These are phyloP conservation scores for Drosophila nr. perissopoda DNA, from an alignment of 2,888 invertebrate species.

Conservation along the genomic window DNA sequence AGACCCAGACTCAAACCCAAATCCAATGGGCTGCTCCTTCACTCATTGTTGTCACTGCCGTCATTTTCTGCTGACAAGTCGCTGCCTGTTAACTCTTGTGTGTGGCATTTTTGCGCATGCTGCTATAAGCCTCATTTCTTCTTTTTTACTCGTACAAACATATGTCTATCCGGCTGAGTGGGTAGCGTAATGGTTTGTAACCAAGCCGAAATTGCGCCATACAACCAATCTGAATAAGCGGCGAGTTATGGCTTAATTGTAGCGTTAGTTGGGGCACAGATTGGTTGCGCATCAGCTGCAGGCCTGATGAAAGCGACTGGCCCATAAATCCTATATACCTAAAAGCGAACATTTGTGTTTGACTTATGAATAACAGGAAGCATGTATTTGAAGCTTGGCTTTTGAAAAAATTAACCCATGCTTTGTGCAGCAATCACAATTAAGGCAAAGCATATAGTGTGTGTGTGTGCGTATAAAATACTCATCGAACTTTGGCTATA, in stretches of 20 bases:
- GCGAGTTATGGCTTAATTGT: slow-evolving; percentile 72
- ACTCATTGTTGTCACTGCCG: not conserved
- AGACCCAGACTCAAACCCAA: not conserved
- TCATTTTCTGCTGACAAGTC: slow-evolving; percentile 49
- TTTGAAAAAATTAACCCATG: not conserved
- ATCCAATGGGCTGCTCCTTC: slow-evolving; percentile 14
- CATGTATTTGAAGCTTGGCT: not conserved
- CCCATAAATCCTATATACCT: not conserved
- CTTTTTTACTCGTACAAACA: slow-evolving; percentile 4
- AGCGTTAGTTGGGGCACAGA: slow-evolving; percentile 27
- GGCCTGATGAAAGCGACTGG: not conserved
- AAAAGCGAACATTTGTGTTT: not conserved
- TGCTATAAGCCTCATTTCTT: slow-evolving; percentile 64
- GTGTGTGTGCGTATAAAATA: not conserved
- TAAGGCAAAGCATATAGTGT: not conserved
- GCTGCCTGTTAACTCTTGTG: slow-evolving; percentile 48
- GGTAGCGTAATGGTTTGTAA: slow-evolving; percentile 67
- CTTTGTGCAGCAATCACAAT: not conserved
- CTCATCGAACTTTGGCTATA: not conserved
- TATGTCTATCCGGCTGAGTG: slow-evolving; percentile 37
- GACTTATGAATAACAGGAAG: slow-evolving; percentile 1
- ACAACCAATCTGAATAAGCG: slow-evolving; percentile 37
- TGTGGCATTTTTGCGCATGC: slow-evolving; percentile 60
- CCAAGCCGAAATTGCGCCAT: slow-evolving; percentile 58
- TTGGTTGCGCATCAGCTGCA: slow-evolving; percentile 2